phyloP scores from a whole-genome alignment of 2,888 invertebrate species.

The Cheilosia variabilis region DNA sequence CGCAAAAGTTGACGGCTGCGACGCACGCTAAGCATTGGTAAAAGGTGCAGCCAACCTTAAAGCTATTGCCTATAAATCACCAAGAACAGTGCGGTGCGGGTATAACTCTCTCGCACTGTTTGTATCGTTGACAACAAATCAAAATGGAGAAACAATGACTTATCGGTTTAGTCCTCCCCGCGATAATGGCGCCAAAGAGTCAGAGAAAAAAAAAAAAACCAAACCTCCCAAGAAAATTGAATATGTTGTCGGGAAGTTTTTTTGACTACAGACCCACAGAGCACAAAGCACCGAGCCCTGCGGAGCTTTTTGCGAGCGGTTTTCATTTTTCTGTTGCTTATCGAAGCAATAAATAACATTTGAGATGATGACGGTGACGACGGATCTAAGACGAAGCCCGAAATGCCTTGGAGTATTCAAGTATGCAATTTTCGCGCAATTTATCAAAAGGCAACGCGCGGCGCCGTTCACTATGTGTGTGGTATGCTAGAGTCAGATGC shows the following conservation, averaged over 20 bases:
- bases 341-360: slow-evolving; percentile 38
- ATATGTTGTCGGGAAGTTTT: slow-evolving; percentile 37
- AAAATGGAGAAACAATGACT: slow-evolving; percentile 27
- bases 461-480: slow-evolving; percentile 45
- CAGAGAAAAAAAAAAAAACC: slow-evolving; percentile 12
- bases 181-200: slow-evolving; percentile 33
- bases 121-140: slow-evolving; percentile 24
- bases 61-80: slow-evolving; percentile 18
- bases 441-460: slow-evolving; percentile 53
- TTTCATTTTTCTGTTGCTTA: background rate
- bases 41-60: background rate
- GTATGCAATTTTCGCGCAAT: slow-evolving; percentile 71
- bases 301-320: background rate
- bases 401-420: slow-evolving; percentile 60
- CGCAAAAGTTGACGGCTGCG: background rate
- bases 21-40: background rate
- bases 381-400: slow-evolving; percentile 27
- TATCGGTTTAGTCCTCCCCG: slow-evolving; percentile 11
- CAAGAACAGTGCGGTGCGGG: background rate
- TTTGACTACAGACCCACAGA: background rate
- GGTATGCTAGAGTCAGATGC: slow-evolving; percentile 2
- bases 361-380: slow-evolving; percentile 39
- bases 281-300: background rate
- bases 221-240: slow-evolving; percentile 41
- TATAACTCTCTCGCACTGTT: background rate